phyloP scores from a whole-genome alignment of 2,797 vertebrate species.

The Menidia menidia region DNA sequence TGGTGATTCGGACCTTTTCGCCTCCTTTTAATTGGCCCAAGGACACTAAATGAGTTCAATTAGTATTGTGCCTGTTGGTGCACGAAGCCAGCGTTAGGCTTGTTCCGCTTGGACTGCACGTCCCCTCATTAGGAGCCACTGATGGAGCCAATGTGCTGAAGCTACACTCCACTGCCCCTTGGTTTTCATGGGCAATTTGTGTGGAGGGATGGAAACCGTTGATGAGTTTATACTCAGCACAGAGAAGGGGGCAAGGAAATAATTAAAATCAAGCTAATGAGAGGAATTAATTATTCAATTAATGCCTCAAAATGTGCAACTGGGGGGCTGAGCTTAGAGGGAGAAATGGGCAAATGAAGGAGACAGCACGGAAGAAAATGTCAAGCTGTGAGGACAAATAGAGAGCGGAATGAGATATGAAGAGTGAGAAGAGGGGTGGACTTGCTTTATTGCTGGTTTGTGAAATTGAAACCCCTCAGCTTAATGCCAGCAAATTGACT shows the following conservation, averaged over 20 bases:
- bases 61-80: slow-evolving; percentile 71
- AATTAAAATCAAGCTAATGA: slow-evolving; percentile 84
- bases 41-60: slow-evolving; percentile 80
- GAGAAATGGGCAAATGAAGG: slow-evolving; percentile 66
- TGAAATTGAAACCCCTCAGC: slow-evolving; percentile 73
- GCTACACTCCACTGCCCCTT: slow-evolving; percentile 55
- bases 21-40: slow-evolving; percentile 77
- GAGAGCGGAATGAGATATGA: slow-evolving; percentile 63
- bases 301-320: slow-evolving; percentile 74
- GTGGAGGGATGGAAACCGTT: slow-evolving; percentile 73
- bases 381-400: slow-evolving; percentile 70
- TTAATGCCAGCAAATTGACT: slow-evolving; percentile 74
- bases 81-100: slow-evolving; percentile 71
- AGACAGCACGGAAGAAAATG: slow-evolving; percentile 66
- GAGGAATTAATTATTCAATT: slow-evolving; percentile 84
- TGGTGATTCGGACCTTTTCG: slow-evolving; percentile 58
- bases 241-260: slow-evolving; percentile 70
- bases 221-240: slow-evolving; percentile 68
- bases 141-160: slow-evolving; percentile 59
- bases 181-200: slow-evolving; percentile 79
- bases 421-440: slow-evolving; percentile 45
- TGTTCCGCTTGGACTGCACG: slow-evolving; percentile 71
- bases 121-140: slow-evolving; percentile 76
- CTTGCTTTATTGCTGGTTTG: slow-evolving; percentile 68
- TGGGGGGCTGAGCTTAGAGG: slow-evolving; percentile 58